Evolutionary conservation across 2,888 invertebrate genomes (phyloP), one percentile per base, ranked within the genome.

Genomic region (Rotaria macrura): DNA sequence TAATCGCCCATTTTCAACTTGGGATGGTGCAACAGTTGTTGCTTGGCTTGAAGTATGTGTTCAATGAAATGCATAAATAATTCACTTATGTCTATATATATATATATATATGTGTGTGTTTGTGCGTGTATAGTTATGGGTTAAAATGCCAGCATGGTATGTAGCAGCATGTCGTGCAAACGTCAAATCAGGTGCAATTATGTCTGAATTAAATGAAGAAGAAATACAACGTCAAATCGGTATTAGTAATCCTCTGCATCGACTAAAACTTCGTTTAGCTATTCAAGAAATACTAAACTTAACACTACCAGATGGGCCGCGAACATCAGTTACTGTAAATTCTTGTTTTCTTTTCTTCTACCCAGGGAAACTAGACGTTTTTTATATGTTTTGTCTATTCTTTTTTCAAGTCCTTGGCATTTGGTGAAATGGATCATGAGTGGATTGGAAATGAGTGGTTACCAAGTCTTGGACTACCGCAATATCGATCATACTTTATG

Each of bases 371-470:
- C n/a, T n/a, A n/a, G n/a, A n/a, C n/a, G n/a, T n/a, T n/a, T n/a
- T n/a, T n/a, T n/a, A n/a, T n/a, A n/a, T n/a, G n/a, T n/a, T n/a
- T n/a, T n/a, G n/a, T n/a, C n/a, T n/a, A n/a, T n/a, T n/a, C n/a
- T n/a, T n/a, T n/a, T 54, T 34, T 34, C 12, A 54, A 57, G 57
- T 65, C 72, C 10, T 79, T 86, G 38, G 98, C 98, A 88, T 98
- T 97, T 92, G 98, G 98, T 86, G 98, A 99, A 92, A 99, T 99
- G 98, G 99, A 98, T 92, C 99, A 99, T 92, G 98, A 99, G 92
- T 99, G 99, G 98, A 96, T 98, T 90, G 98, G 97, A 87, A 99
- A 99, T 91, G 94, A 95, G 88, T 99, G 98, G 98, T 93, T 99
- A 89, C 96, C 96, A 25, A 94, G 95, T 74, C 92, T 99, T 88